Evolutionary conservation across 2,888 invertebrate species (phyloP), one percentile per base, ranked within the genome.

Genomic region (Platycnemis pennipes): DNA sequence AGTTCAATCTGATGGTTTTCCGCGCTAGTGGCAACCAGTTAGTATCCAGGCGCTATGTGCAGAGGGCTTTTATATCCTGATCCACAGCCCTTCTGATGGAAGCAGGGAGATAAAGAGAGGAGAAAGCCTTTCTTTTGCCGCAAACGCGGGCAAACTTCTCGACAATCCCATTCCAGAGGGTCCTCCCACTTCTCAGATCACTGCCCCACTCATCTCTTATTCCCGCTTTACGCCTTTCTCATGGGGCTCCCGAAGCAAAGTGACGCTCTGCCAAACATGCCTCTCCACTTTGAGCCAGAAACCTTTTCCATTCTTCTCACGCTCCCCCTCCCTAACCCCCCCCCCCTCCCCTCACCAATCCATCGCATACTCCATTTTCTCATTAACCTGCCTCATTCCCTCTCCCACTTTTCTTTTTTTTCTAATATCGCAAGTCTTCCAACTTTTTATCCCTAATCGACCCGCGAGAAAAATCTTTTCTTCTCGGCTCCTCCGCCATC

Each of bases 181-280:
- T 77, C 26, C 37, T 2, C 49, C 77, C 69, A 31, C 69, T 63
- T 49, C 49, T 19, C 49, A 49, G 13, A 19, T 49, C 7, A 4
- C 69, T 8, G 8, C 22, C n/a, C 26, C 77, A 37, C 11, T 77
- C 63, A 31, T 37, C 77, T 22, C 77, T 37, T 37, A 37, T 77
- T 77, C 37, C 69, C 77, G 37, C 31, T 8, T 11, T 13, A 2
- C 69, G 13, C 77, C 77, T 77, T 77, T 63, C 77, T 37, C 26
- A 31, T 11, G 37, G 31, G 16, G 37, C 77, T 13, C 31, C 16
- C 37, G 77, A 77, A 31, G 77, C 37, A 26, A 91, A 44, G 16
- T 31, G 56, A 91, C 44, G n/a, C 91, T 4, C 63, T 91, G 91
- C 91, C 91, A 91, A 91, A 56, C 53, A 91, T 63, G 44, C 44